Percentiles rank a stretch among this genome's conserved stretches.
Conservation (phyloP, 2,888 invertebrate genomes). For the Papilio gigon region DNA sequence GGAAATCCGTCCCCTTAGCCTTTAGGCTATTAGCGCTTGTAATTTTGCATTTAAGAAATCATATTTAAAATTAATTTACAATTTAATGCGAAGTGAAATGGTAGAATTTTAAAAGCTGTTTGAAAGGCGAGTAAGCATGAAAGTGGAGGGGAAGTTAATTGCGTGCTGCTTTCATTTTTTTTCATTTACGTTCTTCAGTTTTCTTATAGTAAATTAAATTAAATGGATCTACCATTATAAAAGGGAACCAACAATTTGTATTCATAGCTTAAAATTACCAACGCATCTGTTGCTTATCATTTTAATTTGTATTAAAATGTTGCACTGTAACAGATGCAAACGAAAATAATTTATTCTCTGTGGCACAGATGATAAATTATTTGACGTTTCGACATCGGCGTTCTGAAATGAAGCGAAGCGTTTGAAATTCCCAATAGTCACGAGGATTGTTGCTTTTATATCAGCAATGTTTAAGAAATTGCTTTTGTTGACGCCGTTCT, state of each 20-base stretch:
- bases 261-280: not conserved
- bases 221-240: not conserved
- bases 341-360: conserved; percentile 10
- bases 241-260: not conserved
- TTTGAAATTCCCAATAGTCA: not conserved
- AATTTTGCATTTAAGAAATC: not conserved
- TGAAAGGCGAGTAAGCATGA: conserved; percentile 29
- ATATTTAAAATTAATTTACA: not conserved
- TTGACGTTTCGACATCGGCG: not conserved
- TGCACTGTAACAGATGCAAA: conserved; percentile 1
- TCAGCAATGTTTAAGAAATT: no score
- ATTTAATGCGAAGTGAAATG: conserved; percentile 19
- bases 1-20: no score
- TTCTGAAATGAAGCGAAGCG: conserved; percentile 6
- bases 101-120: conserved; percentile 32
- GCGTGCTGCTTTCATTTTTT: conserved; percentile 13
- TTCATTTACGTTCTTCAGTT: conserved; percentile 10
- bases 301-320: conserved; percentile 5
- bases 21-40: no score
- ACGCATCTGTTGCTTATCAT: not conserved
- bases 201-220: not conserved
- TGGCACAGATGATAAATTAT: conserved; percentile 19
- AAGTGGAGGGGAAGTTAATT: conserved; percentile 31
- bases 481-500: no score
- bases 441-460: not conserved